Percentiles rank a stretch among this genome's conserved stretches.
Conservation (phyloP, 2,113 vertebrate genomes). For the Mixornis gularis region DNA sequence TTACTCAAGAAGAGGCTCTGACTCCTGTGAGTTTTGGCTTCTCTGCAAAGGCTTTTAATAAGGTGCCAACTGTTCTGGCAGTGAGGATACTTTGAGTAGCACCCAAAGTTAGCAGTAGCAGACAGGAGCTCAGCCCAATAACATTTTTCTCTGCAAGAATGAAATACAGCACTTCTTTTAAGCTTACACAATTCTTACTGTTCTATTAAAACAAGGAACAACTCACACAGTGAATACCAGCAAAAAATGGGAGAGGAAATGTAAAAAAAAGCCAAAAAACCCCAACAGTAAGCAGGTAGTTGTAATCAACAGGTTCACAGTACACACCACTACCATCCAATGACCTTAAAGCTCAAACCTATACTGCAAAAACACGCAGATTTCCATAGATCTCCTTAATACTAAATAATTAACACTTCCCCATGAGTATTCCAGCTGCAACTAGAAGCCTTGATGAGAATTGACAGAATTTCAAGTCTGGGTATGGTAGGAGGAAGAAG, state of each 20-base stretch:
- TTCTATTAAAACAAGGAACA: constrained; percentile 25
- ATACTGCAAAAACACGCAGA: background rate
- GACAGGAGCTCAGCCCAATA: constrained; percentile 12
- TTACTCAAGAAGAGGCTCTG: constrained; percentile 3
- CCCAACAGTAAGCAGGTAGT: background rate
- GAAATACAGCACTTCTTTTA: background rate
- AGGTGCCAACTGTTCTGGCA: constrained; percentile 19
- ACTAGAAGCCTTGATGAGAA: background rate
- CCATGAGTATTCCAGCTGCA: background rate
- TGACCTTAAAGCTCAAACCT: background rate
- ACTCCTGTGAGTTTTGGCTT: background rate
- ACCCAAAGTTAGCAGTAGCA: constrained; percentile 11
- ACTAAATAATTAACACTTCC: background rate
- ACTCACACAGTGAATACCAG: background rate
- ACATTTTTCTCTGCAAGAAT: background rate
- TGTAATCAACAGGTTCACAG: background rate
- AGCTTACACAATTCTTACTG: constrained; percentile 27
- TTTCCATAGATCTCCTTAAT: background rate
- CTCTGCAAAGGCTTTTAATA: constrained; percentile 30
- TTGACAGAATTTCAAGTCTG: background rate
- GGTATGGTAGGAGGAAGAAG: background rate
- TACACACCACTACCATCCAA: accelerated
- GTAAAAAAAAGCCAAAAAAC: background rate
- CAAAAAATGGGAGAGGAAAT: background rate
- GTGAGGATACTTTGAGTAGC: background rate